phyloP scores from a whole-genome alignment of 2,888 invertebrate species.

The Eupelmus urozonus region DNA sequence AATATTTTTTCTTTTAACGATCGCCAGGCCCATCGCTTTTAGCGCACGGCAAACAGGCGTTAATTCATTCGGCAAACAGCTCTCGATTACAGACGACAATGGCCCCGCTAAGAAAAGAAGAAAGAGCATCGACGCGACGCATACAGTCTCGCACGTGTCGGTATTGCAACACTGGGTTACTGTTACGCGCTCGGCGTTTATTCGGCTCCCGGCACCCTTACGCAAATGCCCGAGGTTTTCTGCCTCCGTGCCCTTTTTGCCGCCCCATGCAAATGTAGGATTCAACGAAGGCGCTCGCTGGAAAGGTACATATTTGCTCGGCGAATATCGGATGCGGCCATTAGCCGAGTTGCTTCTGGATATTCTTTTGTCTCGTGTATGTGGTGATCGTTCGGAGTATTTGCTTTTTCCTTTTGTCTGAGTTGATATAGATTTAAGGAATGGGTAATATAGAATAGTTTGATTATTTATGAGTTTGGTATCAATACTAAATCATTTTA shows the following conservation, averaged over 20 bases:
- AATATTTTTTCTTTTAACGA: neutral
- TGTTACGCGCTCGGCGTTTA: neutral
- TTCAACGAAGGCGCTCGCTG: constrained; percentile 8
- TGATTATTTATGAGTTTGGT: too few species aligned
- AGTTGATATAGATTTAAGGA: too few species aligned
- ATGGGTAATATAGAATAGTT: too few species aligned
- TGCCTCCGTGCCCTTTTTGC: neutral
- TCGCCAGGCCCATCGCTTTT: neutral
- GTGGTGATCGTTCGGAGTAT: neutral
- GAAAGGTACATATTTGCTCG: constrained; percentile 37
- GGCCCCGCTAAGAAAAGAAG: neutral
- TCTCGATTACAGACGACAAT: neutral
- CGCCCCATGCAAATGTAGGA: constrained; percentile 1
- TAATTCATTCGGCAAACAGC: constrained; percentile 42
- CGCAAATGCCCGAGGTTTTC: neutral
- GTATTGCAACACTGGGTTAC: constrained; percentile 19
- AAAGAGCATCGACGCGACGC: constrained; percentile 27
- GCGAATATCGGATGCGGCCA: constrained; percentile 26
- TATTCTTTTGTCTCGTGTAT: neutral
- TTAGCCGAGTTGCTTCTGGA: constrained; percentile 10
- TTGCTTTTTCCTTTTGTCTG: too few species aligned
- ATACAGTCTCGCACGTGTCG: constrained; percentile 40
- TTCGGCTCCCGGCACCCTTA: constrained; percentile 2
- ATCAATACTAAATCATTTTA: too few species aligned
- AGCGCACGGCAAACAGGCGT: constrained; percentile 3